Percentiles rank a stretch among this genome's conserved stretches.
Conservation (phyloP, 2,113 vertebrate genomes). For the Siphamia tubifer region DNA sequence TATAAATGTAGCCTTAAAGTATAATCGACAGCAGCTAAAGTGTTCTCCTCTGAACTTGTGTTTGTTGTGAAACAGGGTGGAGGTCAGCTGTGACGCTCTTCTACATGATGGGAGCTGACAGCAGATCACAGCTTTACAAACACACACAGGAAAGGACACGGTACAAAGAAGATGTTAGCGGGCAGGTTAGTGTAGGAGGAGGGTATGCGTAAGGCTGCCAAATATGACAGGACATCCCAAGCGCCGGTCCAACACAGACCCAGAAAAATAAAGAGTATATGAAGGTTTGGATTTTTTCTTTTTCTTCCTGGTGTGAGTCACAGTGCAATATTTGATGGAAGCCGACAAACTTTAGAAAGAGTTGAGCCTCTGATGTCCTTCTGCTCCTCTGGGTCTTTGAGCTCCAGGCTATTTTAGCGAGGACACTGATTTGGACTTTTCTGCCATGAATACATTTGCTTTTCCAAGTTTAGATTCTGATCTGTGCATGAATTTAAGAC, state of each 20-base stretch:
- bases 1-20: neutral
- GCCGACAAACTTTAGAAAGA: constrained; percentile 10
- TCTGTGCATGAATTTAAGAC: neutral
- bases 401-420: constrained; percentile 10
- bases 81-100: constrained; percentile 37
- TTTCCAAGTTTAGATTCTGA: neutral
- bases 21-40: neutral
- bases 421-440: neutral
- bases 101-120: constrained; percentile 54
- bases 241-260: neutral
- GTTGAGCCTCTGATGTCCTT: neutral
- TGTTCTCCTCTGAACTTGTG: neutral
- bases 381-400: neutral
- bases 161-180: constrained; percentile 7
- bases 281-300: neutral
- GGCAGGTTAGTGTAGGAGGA: constrained; percentile 8
- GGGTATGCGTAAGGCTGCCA: neutral
- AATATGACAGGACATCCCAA: constrained; percentile 14
- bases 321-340: neutral
- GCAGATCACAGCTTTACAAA: constrained; percentile 52
- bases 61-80: neutral
- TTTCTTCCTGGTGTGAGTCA: too few relatives aligned
- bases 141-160: constrained; percentile 1
- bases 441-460: neutral
- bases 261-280: neutral